Conservation (phyloP, 2,888 invertebrate species). For the Agrotis segetum region DNA sequence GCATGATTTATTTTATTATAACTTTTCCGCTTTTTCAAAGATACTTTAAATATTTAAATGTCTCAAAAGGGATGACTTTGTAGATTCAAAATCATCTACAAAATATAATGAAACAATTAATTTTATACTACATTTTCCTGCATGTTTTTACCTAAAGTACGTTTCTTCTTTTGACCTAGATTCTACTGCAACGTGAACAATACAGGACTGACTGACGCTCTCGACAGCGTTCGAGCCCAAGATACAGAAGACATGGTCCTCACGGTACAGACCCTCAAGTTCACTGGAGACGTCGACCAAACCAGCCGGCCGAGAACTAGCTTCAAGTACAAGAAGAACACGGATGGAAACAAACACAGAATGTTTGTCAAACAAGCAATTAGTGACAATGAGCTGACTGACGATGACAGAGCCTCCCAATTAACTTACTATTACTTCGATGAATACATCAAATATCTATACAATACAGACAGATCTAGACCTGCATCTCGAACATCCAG, state of each 20-base stretch:
- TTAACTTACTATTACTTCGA: slow-evolving; percentile 82
- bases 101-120: neutral
- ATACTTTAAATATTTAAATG: slow-evolving; percentile 6
- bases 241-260: slow-evolving; percentile 78
- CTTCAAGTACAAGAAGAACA: slow-evolving; percentile 82
- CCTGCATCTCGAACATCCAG: slow-evolving; percentile 82
- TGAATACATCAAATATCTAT: slow-evolving; percentile 84
- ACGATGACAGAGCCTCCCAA: slow-evolving; percentile 78
- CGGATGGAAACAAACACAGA: slow-evolving; percentile 77
- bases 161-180: slow-evolving; percentile 67
- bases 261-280: slow-evolving; percentile 85
- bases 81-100: neutral
- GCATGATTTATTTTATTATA: slow-evolving; percentile 18
- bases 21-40: neutral
- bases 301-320: slow-evolving; percentile 78
- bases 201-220: slow-evolving; percentile 56
- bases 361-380: slow-evolving; percentile 86
- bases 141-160: slow-evolving; percentile 6
- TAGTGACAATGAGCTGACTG: slow-evolving; percentile 69
- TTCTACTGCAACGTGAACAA: slow-evolving; percentile 73
- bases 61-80: neutral
- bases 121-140: neutral
- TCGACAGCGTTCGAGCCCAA: slow-evolving; percentile 60
- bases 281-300: slow-evolving; percentile 78
- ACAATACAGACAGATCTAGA: slow-evolving; percentile 78